These are phyloP conservation scores for Drosophila aff. DNA, from an alignment of 1,140 invertebrate species.

Conservation along the genomic window DNA sequence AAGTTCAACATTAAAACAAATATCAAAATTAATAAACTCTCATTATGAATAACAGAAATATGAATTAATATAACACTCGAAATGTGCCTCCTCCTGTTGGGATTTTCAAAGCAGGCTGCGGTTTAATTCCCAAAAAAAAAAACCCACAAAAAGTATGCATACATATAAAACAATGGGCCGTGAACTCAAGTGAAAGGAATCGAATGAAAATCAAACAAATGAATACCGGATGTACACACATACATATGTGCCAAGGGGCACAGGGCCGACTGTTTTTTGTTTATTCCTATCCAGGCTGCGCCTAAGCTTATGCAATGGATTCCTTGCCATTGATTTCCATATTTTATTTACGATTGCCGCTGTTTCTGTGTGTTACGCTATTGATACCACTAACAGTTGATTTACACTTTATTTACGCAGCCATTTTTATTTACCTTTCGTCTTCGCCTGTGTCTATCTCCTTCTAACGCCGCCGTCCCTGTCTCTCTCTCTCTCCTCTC, in stretches of 20 bases:
- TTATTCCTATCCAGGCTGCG: background rate
- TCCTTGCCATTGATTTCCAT: slow-evolving; percentile 70
- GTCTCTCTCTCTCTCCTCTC: slow-evolving; percentile 9
- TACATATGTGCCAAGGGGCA: slow-evolving; percentile 21
- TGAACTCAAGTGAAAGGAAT: slow-evolving; percentile 6
- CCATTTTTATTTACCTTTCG: slow-evolving; percentile 46
- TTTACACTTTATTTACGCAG: slow-evolving; percentile 78
- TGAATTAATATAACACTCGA: background rate
- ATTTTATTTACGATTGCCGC: slow-evolving; percentile 72
- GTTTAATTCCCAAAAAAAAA: slow-evolving; percentile 33
- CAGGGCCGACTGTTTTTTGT: slow-evolving; percentile 2
- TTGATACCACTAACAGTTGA: slow-evolving; percentile 77
- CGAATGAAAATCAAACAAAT: slow-evolving; percentile 1
- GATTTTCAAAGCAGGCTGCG: background rate
- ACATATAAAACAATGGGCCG: background rate
- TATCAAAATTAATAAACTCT: no score
- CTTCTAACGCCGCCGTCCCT: slow-evolving; percentile 1
- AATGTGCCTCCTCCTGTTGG: background rate
- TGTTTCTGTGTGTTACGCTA: slow-evolving; percentile 54
- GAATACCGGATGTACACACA: background rate
- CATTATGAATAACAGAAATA: no score
- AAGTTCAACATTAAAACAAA: no score
- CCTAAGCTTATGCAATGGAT: slow-evolving; percentile 66
- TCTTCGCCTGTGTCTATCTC: background rate
- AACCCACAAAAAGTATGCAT: slow-evolving; percentile 11